phyloP scores from a whole-genome alignment of 2,113 vertebrate genomes.

The Solea solea region DNA sequence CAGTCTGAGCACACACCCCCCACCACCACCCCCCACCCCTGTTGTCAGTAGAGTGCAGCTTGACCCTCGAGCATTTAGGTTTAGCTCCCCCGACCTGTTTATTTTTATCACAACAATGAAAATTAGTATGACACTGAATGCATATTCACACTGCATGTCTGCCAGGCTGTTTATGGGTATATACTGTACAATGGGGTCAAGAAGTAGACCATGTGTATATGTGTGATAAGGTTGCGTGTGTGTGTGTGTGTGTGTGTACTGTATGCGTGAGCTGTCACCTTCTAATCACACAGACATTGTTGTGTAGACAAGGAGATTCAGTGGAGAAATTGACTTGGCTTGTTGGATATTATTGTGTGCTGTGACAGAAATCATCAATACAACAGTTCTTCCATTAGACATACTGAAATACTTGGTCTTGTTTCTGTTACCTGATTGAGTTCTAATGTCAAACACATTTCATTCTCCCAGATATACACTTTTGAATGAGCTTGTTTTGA shows the following conservation, averaged over 20 bases:
- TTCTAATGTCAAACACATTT: slow-evolving; percentile 66
- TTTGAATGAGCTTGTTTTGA: neutral
- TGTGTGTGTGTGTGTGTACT: too few species aligned
- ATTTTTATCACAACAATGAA: slow-evolving; percentile 86
- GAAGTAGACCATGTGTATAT: neutral
- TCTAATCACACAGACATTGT: slow-evolving; percentile 69
- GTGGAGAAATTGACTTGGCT: slow-evolving; percentile 68
- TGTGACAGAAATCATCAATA: slow-evolving; percentile 74
- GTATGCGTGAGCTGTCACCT: slow-evolving; percentile 59
- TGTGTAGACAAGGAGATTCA: slow-evolving; percentile 75
- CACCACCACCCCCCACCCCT: slow-evolving; percentile 28
- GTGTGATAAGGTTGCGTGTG: too few species aligned
- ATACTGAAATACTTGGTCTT: slow-evolving; percentile 53
- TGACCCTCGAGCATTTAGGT: slow-evolving; percentile 76
- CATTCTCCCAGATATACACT: neutral
- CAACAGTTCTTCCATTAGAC: slow-evolving; percentile 57
- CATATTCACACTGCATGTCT: slow-evolving; percentile 68
- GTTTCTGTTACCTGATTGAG: slow-evolving; percentile 50
- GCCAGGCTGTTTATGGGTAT: slow-evolving; percentile 64
- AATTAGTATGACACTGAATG: slow-evolving; percentile 82
- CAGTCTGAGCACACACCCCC: slow-evolving; percentile 65
- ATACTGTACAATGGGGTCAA: neutral
- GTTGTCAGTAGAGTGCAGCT: slow-evolving; percentile 71
- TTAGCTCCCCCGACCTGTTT: slow-evolving; percentile 80
- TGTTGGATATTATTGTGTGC: slow-evolving; percentile 50